Percentiles rank a stretch among this genome's conserved stretches.
Evolutionary conservation across 2,888 invertebrate species (phyloP).

Genomic region (Tipula vernalis): DNA sequence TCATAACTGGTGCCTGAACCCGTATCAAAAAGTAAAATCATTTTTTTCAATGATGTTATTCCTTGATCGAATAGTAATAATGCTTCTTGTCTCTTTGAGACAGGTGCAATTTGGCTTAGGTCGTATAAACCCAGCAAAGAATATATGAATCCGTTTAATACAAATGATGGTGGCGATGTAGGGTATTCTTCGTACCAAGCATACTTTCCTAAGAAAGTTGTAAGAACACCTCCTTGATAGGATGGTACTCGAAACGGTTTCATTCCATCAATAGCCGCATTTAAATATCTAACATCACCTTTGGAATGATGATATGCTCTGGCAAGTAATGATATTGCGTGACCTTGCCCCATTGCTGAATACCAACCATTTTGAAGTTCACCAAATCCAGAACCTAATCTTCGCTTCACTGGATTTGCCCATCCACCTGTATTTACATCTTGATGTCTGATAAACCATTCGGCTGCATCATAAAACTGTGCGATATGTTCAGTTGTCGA

Average conservation of each 20-base stretch:
- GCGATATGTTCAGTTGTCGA: constrained; percentile 76
- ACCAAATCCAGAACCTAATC: constrained; percentile 54
- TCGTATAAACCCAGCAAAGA: constrained; percentile 93
- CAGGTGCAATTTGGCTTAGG: constrained; percentile 67
- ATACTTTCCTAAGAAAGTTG: constrained; percentile 72
- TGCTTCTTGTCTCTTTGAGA: constrained; percentile 56
- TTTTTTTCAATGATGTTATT: constrained; percentile 71
- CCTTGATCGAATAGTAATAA: constrained; percentile 70
- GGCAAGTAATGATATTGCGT: constrained; percentile 86
- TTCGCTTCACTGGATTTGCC: constrained; percentile 77
- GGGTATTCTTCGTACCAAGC: constrained; percentile 99
- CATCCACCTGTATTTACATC: constrained; percentile 79
- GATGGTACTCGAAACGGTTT: constrained; percentile 63
- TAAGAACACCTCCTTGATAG: constrained; percentile 68
- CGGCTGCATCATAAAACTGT: constrained; percentile 83
- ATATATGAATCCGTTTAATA: constrained; percentile 97
- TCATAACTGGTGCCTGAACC: constrained; percentile 95
- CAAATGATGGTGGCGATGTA: constrained; percentile 85
- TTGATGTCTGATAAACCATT: constrained; percentile 85
- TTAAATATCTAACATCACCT: constrained; percentile 61
- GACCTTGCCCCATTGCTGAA: constrained; percentile 98
- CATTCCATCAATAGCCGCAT: constrained; percentile 69
- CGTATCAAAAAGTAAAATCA: constrained; percentile 86
- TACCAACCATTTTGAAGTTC: constrained; percentile 84
- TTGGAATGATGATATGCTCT: constrained; percentile 78